Percentiles rank a stretch among this genome's conserved stretches.
Conservation (phyloP, 2,888 invertebrate species). For the Heliothis peltigera region DNA sequence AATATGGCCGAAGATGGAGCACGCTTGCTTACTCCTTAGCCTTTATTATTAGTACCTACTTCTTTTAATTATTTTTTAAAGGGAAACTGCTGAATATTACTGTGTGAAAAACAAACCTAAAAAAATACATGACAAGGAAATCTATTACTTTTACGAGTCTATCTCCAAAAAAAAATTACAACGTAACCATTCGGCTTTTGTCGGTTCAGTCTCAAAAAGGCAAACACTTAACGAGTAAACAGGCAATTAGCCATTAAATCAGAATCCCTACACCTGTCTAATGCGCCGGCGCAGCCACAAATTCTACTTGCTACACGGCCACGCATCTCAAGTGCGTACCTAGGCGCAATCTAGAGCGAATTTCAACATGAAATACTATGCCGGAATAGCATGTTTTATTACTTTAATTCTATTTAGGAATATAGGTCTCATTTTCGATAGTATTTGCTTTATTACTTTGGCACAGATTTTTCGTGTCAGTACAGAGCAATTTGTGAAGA, state of each 20-base stretch:
- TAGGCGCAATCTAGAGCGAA: slow-evolving; percentile 56
- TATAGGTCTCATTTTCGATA: slow-evolving; percentile 30
- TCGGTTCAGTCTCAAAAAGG: slow-evolving; percentile 17
- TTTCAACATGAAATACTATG: slow-evolving; percentile 63
- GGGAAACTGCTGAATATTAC: too few species aligned
- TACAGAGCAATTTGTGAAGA: neutral
- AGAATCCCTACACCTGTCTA: slow-evolving; percentile 28
- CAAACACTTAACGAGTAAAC: slow-evolving; percentile 20
- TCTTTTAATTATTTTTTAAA: too few species aligned
- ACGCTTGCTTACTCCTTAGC: too few species aligned
- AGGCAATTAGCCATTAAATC: slow-evolving; percentile 36
- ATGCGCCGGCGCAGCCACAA: slow-evolving; percentile 47
- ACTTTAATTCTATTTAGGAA: slow-evolving; percentile 52
- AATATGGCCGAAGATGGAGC: too few species aligned
- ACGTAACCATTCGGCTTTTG: neutral
- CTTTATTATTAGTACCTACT: too few species aligned
- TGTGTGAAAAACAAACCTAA: neutral
- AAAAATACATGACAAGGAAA: neutral
- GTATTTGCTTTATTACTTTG: slow-evolving; percentile 31
- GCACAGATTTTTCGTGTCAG: slow-evolving; percentile 22
- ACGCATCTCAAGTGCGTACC: slow-evolving; percentile 56
- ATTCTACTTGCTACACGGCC: slow-evolving; percentile 63
- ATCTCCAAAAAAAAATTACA: neutral
- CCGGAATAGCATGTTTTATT: slow-evolving; percentile 57
- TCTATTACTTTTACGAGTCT: neutral